A percentile compares a stretch with the other conserved stretches of the same genome.
phyloP scores from a whole-genome alignment of 2,797 vertebrate species.

The Falco novaeseelandiae region DNA sequence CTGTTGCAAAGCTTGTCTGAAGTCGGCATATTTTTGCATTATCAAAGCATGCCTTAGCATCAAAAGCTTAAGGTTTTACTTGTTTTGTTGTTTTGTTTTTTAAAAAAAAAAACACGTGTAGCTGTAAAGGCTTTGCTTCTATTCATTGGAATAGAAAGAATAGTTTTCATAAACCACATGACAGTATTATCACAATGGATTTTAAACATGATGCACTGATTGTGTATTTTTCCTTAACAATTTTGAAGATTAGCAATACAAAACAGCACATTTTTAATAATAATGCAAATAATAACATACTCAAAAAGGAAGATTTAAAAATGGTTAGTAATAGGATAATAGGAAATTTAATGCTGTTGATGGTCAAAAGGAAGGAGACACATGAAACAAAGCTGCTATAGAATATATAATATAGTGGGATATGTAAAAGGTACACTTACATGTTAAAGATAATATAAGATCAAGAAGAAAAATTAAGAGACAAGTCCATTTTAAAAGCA shows the following conservation, averaged over 20 bases:
- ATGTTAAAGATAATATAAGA: neutral
- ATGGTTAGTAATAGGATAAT: neutral
- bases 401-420: neutral
- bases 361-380: neutral
- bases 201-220: neutral
- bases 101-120: neutral
- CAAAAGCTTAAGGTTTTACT: neutral
- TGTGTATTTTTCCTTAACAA: neutral
- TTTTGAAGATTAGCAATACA: neutral
- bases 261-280: neutral
- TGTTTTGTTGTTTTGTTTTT: neutral
- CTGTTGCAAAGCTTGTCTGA: neutral
- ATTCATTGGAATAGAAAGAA: neutral
- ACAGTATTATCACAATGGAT: neutral
- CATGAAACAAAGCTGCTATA: neutral
- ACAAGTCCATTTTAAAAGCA: neutral
- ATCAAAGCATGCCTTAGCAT: neutral
- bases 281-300: neutral
- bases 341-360: neutral
- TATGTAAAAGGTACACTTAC: neutral
- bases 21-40: neutral
- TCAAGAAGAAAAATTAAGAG: neutral
- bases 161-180: neutral
- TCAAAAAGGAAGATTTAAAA: neutral
- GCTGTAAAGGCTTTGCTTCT: neutral